phyloP scores from a whole-genome alignment of 2,888 invertebrate genomes.

The Drosophila limbata region DNA sequence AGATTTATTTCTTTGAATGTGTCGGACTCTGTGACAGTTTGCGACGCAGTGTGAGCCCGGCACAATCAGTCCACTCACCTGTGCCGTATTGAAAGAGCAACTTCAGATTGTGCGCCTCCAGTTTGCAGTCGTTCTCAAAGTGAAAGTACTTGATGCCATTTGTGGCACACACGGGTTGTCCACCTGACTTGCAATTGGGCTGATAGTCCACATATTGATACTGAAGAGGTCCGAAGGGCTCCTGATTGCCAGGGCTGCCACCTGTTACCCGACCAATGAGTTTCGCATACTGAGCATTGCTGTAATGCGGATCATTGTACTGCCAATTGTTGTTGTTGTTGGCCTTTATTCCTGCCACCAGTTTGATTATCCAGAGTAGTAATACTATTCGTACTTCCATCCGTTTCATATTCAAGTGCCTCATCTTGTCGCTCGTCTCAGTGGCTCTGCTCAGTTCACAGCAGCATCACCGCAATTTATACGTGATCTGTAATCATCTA shows the following conservation, averaged over 20 bases:
- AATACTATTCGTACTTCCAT: neutral
- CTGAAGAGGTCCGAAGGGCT: conserved; percentile 37
- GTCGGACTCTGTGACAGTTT: too few relatives aligned
- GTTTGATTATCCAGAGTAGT: neutral
- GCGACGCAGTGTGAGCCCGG: too few relatives aligned
- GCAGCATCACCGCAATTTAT: conserved; percentile 29
- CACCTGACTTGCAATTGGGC: conserved; percentile 51
- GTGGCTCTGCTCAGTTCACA: neutral
- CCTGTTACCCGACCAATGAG: conserved; percentile 30
- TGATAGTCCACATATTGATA: conserved; percentile 69
- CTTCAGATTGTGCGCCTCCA: conserved; percentile 64
- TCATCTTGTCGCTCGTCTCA: conserved; percentile 3
- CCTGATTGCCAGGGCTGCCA: neutral
- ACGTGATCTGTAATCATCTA: conserved; percentile 26
- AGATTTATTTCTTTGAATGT: too few relatives aligned
- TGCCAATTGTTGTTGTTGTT: conserved; percentile 30
- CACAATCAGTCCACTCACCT: conserved; percentile 37
- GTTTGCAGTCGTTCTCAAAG: conserved; percentile 63
- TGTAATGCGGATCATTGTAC: conserved; percentile 41
- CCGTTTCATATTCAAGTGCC: conserved; percentile 9
- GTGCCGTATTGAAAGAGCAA: conserved; percentile 61
- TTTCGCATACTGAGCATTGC: conserved; percentile 44
- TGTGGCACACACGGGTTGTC: conserved; percentile 64
- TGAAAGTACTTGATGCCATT: conserved; percentile 52
- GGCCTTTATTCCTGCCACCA: neutral